A percentile compares a stretch with the other conserved stretches of the same genome.
Evolutionary conservation across 1,140 invertebrate species (phyloP).

Genomic region (Aphaenogaster floridana): DNA sequence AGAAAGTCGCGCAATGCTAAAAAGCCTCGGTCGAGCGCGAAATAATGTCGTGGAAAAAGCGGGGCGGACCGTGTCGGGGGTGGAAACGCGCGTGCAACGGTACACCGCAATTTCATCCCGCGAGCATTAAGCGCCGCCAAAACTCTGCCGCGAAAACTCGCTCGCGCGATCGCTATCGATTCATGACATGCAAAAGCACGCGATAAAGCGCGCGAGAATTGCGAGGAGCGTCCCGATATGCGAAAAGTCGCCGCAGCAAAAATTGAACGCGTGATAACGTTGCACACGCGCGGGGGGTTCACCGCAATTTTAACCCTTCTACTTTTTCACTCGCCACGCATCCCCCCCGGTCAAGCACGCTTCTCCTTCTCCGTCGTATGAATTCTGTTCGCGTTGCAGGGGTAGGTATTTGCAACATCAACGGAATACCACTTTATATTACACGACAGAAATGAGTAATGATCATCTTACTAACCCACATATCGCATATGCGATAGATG

Average conservation of each 20-base stretch:
- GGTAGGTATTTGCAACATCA: not conserved
- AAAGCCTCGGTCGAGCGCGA: conserved; percentile 72
- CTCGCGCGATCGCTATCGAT: conserved; percentile 59
- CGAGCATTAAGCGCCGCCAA: conserved; percentile 48
- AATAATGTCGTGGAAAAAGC: conserved; percentile 79
- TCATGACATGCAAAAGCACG: not conserved
- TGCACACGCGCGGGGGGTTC: conserved; percentile 65
- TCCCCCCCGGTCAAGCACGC: not conserved
- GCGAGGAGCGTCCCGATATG: conserved; percentile 18
- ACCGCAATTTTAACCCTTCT: conserved; percentile 67
- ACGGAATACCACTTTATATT: not conserved
- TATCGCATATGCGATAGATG: not conserved
- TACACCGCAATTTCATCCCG: conserved; percentile 82
- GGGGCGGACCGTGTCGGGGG: not conserved
- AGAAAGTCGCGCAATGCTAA: conserved; percentile 63
- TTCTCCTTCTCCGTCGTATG: not conserved
- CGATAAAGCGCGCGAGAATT: conserved; percentile 50
- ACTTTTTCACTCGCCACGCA: not conserved
- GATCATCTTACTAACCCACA: conserved; percentile 54
- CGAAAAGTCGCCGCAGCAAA: conserved; percentile 56
- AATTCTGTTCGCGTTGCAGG: conserved; percentile 7
- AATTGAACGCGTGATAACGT: conserved; percentile 51
- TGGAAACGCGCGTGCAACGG: conserved; percentile 80
- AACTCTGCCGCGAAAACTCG: conserved; percentile 39
- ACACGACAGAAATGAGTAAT: not conserved